Evolutionary conservation across 1,140 invertebrate species (phyloP).

Genomic region (Drosophila santomea): DNA sequence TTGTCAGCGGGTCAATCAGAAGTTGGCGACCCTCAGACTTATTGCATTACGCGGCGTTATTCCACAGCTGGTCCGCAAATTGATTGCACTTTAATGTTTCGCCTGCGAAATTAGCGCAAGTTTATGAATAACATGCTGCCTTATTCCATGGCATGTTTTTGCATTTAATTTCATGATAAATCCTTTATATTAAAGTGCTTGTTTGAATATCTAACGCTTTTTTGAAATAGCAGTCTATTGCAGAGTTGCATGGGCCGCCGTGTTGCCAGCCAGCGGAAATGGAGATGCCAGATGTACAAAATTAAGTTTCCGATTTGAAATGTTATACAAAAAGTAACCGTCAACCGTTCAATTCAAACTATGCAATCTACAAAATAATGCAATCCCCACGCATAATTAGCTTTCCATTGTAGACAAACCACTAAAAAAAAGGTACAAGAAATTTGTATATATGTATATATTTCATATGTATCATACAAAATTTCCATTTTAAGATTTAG

Average conservation of each 20-base stretch:
- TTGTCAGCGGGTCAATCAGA: slow-evolving; percentile 68
- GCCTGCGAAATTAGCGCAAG: not conserved
- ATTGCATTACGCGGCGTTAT: slow-evolving; percentile 15
- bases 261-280: not conserved
- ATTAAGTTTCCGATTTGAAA: not conserved
- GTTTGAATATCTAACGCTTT: not conserved
- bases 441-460: slow-evolving; percentile 65
- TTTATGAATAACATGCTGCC: too few relatives aligned
- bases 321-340: too few relatives aligned
- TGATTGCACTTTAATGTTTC: not conserved
- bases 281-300: not conserved
- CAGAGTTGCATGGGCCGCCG: not conserved
- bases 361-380: too few relatives aligned
- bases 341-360: too few relatives aligned
- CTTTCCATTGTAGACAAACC: not conserved
- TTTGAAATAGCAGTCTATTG: not conserved
- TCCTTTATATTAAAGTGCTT: too few relatives aligned
- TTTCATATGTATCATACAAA: slow-evolving; percentile 79
- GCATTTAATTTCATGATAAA: too few relatives aligned
- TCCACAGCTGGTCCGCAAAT: not conserved
- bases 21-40: slow-evolving; percentile 18
- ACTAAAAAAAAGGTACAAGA: not conserved
- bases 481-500: slow-evolving; percentile 66
- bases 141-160: too few relatives aligned
- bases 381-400: not conserved